Base-by-base conservation (phyloP, 2,888 invertebrate genomes). In the Volucella zonaria region DNA sequence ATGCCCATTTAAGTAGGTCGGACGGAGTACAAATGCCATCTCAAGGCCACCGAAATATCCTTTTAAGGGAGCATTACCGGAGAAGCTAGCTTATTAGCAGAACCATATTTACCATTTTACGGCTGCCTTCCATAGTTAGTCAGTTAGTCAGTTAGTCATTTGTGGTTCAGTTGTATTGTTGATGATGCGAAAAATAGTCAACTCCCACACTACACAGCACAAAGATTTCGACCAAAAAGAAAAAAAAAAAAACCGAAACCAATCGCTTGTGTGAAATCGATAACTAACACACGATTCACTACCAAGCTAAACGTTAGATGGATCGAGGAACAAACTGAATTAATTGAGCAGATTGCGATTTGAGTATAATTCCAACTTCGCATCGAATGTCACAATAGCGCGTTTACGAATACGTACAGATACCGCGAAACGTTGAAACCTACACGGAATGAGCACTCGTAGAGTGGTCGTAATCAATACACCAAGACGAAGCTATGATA, bases 71-170 rank as follows among this genome's bases (percentile, higher is more conserved):
- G 47, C 10, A 45, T 42, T 40, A 42, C 4, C 51, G 31, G 42
- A 47, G 12, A 54, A 8, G 10, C 31, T 31, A 31, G 0, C 31
- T 6, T 31, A 6, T 31, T 31, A 10, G 10, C 18, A 23, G 12
- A 2, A 49, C 40, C n/a, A 75, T 80, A 79, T 71, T 83, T 80
- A 80, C 80, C 80, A 76, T 66, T 70, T 80, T 67, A 79, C 61
- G 52, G 49, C 54, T 47, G 59, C 45, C 71, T 38, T 79, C 80
- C 83, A 83, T 83, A 66, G 49, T 61, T 45, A 58, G 61, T 80
- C 79, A 66, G 49, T 61, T 45, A 58, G 61, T 80, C 79, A 66
- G 49, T 61, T 45, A 58, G 61, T 80, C 79, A 80, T 80, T 67
- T 38, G 61, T 61, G 45, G 56, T 43, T 74, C 49, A 56, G 61